These are phyloP conservation scores for Melitaea cinxia DNA, from an alignment of 1,140 invertebrate species.

Conservation along the genomic window DNA sequence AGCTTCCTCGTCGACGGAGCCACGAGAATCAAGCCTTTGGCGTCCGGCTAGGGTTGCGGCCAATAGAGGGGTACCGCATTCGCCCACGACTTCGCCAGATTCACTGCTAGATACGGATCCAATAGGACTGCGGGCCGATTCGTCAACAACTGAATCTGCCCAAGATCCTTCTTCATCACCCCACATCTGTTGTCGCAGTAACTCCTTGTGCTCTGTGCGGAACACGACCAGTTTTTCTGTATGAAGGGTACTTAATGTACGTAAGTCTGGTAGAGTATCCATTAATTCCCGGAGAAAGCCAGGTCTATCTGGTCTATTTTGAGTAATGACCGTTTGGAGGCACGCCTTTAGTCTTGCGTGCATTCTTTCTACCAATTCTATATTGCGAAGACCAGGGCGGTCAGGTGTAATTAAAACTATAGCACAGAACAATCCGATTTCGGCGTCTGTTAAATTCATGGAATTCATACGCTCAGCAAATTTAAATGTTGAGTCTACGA, in stretches of 20 bases:
- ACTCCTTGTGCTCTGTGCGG: slow-evolving; percentile 93
- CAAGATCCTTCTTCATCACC: slow-evolving; percentile 86
- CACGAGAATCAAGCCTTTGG: slow-evolving; percentile 88
- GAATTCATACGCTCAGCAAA: slow-evolving; percentile 97
- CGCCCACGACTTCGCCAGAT: slow-evolving; percentile 84
- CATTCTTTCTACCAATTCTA: slow-evolving; percentile 95
- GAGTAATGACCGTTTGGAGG: slow-evolving; percentile 92
- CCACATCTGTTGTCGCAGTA: slow-evolving; percentile 87
- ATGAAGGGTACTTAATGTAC: slow-evolving; percentile 97
- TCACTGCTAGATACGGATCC: slow-evolving; percentile 93
- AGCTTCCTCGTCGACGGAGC: slow-evolving; percentile 88
- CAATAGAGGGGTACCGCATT: slow-evolving; percentile 87
- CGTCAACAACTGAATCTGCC: slow-evolving; percentile 88
- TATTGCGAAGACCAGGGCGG: slow-evolving; percentile 94
- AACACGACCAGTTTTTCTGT: slow-evolving; percentile 97
- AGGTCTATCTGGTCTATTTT: slow-evolving; percentile 91
- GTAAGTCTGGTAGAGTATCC: slow-evolving; percentile 96
- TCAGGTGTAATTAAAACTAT: slow-evolving; percentile 97
- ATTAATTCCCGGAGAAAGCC: slow-evolving; percentile 93
- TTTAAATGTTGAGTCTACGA: slow-evolving; percentile 98
- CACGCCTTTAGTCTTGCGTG: slow-evolving; percentile 93
- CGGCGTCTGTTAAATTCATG: slow-evolving; percentile 93
- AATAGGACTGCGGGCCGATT: slow-evolving; percentile 90
- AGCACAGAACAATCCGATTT: slow-evolving; percentile 96
- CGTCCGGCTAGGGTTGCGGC: slow-evolving; percentile 90